Conservation (phyloP, 1,140 invertebrate genomes). For the Araneus ventricosus region DNA sequence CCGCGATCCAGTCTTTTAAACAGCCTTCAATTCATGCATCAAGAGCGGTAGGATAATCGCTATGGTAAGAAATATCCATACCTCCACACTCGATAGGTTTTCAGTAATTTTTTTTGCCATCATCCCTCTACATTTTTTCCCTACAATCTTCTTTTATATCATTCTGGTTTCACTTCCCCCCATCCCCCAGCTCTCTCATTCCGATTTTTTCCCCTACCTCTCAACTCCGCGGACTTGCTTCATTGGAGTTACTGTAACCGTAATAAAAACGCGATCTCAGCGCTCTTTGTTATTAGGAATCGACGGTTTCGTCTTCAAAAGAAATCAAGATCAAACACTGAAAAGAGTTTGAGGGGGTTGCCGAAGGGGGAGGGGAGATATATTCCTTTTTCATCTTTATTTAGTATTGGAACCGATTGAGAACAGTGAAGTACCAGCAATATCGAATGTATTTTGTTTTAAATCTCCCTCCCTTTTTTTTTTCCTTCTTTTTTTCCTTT, state of each 20-base stretch:
- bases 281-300: slow-evolving; percentile 56
- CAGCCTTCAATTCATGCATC: not conserved
- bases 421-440: slow-evolving; percentile 64
- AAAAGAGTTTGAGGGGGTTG: not conserved
- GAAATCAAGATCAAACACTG: slow-evolving; percentile 64
- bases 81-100: not conserved
- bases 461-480: slow-evolving; percentile 2
- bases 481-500: not conserved
- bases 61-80: not conserved
- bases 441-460: slow-evolving; percentile 55
- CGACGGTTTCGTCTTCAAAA: slow-evolving; percentile 47
- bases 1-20: not conserved
- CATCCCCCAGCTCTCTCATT: not conserved
- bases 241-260: not conserved
- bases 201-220: not conserved
- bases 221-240: slow-evolving; percentile 52
- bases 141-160: slow-evolving; percentile 1
- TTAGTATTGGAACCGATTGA: slow-evolving; percentile 54
- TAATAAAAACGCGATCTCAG: slow-evolving; percentile 66
- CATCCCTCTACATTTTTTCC: not conserved
- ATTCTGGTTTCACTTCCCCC: not conserved
- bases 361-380: not conserved
- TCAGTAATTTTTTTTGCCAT: not conserved
- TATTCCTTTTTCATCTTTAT: slow-evolving; percentile 55
- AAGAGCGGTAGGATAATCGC: not conserved